Percentiles rank a stretch among this genome's conserved stretches.
These are phyloP conservation scores for Ancistrus triradiatus DNA, from an alignment of 2,113 vertebrate species.

Conservation along the genomic window DNA sequence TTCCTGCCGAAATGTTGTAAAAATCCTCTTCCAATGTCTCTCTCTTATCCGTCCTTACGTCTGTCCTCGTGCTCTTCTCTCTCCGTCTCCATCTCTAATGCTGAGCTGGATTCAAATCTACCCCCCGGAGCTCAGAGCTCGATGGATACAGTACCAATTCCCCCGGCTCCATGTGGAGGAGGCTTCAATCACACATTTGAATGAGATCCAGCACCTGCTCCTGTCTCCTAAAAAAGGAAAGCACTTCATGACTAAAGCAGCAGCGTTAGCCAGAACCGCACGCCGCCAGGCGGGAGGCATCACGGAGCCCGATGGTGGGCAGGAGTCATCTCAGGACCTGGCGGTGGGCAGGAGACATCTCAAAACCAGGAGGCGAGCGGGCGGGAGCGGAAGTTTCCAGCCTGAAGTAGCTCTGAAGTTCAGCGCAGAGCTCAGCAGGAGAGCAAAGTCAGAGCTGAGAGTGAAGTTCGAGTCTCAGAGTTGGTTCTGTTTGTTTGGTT, in stretches of 20 bases:
- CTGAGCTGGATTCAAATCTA: neutral
- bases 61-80: too few relatives aligned
- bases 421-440: neutral
- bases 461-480: neutral
- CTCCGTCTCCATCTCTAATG: neutral
- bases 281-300: neutral
- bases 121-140: neutral
- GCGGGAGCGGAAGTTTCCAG: neutral
- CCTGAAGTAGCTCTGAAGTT: conserved; percentile 6
- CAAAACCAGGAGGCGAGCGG: conserved; percentile 2
- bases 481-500: neutral
- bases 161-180: conserved; percentile 12
- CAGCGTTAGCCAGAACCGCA: neutral
- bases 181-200: conserved; percentile 20
- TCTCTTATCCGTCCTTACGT: too few relatives aligned
- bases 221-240: neutral
- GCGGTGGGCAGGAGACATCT: neutral
- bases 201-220: conserved; percentile 21
- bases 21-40: too few relatives aligned
- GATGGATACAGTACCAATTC: neutral
- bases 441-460: neutral
- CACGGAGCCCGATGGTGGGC: neutral
- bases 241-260: conserved; percentile 3
- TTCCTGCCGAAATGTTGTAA: too few relatives aligned
- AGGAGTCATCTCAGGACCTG: conserved; percentile 3